phyloP scores from a whole-genome alignment of 2,888 invertebrate genomes.

The Melanostoma mellinum region DNA sequence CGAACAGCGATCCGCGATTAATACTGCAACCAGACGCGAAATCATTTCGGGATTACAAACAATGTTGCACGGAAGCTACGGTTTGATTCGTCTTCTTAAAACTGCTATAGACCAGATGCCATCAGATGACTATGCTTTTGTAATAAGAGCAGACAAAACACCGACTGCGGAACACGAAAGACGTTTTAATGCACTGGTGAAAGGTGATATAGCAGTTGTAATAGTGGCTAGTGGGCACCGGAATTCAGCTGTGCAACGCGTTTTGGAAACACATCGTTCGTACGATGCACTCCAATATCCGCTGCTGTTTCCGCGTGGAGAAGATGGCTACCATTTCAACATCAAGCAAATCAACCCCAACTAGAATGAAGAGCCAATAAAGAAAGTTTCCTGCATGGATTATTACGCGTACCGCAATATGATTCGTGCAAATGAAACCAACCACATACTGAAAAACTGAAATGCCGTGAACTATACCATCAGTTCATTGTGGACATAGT shows the following conservation, averaged over 20 bases:
- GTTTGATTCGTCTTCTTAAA: slow-evolving; percentile 76
- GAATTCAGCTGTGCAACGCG: no score
- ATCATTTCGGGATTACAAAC: slow-evolving; percentile 29
- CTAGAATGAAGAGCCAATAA: no score
- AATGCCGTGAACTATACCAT: not conserved
- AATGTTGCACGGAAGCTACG: slow-evolving; percentile 74
- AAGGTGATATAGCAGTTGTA: slow-evolving; percentile 78
- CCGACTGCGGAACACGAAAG: slow-evolving; percentile 77
- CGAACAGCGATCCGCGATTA: not conserved
- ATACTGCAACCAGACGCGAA: slow-evolving; percentile 2
- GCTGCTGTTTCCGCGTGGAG: slow-evolving; percentile 58
- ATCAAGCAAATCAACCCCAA: no score
- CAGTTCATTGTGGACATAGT: not conserved
- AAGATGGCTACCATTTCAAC: slow-evolving; percentile 69
- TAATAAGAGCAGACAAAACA: slow-evolving; percentile 77
- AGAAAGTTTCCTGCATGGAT: slow-evolving; percentile 16
- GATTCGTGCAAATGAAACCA: slow-evolving; percentile 22
- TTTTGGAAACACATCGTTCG: no score
- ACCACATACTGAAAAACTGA: slow-evolving; percentile 46
- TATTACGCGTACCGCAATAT: slow-evolving; percentile 41
- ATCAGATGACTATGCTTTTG: slow-evolving; percentile 76
- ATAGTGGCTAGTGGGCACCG: slow-evolving; percentile 74
- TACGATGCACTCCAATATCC: no score
- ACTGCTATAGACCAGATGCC: slow-evolving; percentile 76
- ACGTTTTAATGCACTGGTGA: slow-evolving; percentile 79